phyloP scores from a whole-genome alignment of 2,888 invertebrate genomes.

The Phengaris arion region DNA sequence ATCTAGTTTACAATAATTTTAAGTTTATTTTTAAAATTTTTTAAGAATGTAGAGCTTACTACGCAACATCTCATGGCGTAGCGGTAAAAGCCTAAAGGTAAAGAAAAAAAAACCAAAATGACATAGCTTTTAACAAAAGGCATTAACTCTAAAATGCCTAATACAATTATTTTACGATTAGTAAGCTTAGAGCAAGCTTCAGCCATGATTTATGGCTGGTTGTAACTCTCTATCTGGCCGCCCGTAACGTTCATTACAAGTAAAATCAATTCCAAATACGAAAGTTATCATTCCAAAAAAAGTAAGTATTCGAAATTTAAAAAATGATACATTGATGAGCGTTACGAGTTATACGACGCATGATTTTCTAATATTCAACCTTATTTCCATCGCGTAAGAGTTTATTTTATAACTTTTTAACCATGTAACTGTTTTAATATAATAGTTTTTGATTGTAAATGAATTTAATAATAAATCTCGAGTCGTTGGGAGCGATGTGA shows the following conservation, averaged over 20 bases:
- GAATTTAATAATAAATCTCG: conserved; percentile 9
- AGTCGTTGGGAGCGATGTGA: not conserved
- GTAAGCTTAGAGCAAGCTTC: conserved; percentile 33
- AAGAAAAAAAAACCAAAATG: conserved; percentile 1
- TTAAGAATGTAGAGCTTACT: too few species aligned
- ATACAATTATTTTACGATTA: conserved; percentile 34
- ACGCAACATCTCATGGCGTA: not conserved
- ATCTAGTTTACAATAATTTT: too few species aligned
- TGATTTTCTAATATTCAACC: conserved; percentile 1
- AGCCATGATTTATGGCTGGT: conserved; percentile 41
- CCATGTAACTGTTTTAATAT: conserved; percentile 14
- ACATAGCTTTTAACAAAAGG: conserved; percentile 3
- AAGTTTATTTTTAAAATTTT: too few species aligned
- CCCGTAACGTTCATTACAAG: conserved; percentile 37
- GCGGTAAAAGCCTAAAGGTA: not conserved
- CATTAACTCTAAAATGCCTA: conserved; percentile 21
- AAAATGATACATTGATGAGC: conserved; percentile 30
- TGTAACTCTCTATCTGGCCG: conserved; percentile 39
- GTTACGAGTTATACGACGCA: not conserved
- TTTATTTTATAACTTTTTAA: not conserved
- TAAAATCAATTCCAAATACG: conserved; percentile 40
- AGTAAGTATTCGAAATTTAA: conserved; percentile 26
- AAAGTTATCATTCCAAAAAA: conserved; percentile 37
- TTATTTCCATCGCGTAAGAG: not conserved
- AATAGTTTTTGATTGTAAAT: conserved; percentile 13